Base-by-base conservation (phyloP, 2,113 vertebrate species). In the Oophaga pumilio region DNA sequence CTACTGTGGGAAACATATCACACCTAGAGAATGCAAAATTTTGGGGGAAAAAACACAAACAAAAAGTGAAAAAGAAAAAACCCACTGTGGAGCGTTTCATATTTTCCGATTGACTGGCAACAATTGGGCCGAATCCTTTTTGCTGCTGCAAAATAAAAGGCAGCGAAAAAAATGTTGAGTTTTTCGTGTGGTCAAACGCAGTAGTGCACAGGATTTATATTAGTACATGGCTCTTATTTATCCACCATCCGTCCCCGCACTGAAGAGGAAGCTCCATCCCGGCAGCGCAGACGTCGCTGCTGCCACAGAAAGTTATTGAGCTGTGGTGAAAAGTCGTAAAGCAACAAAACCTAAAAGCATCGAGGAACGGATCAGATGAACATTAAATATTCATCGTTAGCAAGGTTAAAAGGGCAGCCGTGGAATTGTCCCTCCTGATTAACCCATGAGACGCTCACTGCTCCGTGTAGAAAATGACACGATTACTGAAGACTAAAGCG, bases 371-470 rank as follows among this genome's bases (percentile, higher is more conserved):
- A 50, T 82, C 60, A n/a, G 60, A 52, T 82, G 12, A 11, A 12
- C 52, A 84, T 69, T n/a, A 69, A 84, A 71, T 84, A 84, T 84
- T 69, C 50, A 84, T 68, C 62, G 53, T 5, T 22, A 52, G 20
- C 43, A 10, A 69, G 62, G 64, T 53, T 62, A 49, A 78, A 78
- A 78, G 17, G 57, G 76, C 76, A 57, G 15, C 52, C 2, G 28
- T 53, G 22, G 14, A 43, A 14, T 43, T 17, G 56, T 28, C 69
- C 33, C 43, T 73, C 77, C 53, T 64, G 59, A 14, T 49, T 52
- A 66, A 66, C 80, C 6, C 13, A 56, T 33, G n/a, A 26, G 50
- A 11, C 11, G 1, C 52, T n/a, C 2, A n/a, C 71, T n/a, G n/a
- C 26, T 9, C n/a, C 3, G 64, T 26, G 26, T 12, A 5, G 22